Conservation (phyloP, 2,888 invertebrate genomes). For the Spicauda simplicius region DNA sequence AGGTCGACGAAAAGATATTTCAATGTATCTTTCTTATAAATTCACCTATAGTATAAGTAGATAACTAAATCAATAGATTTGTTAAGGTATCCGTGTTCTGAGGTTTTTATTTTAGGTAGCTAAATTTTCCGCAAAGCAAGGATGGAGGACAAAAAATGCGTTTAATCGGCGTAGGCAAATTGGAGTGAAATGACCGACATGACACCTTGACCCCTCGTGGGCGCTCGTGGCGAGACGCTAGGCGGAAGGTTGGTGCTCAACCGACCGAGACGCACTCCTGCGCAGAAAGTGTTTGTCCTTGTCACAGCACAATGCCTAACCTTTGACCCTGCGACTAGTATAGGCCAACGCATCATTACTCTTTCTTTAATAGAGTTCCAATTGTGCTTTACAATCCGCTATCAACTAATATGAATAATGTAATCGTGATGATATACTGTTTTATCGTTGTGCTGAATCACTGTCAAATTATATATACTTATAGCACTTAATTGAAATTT, state of each 20-base stretch:
- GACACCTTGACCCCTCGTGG: constrained; percentile 67
- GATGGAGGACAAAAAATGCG: constrained; percentile 36
- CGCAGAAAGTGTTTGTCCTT: constrained; percentile 83
- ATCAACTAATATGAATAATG: neutral
- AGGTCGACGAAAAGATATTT: neutral
- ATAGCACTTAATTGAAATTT: constrained; percentile 7
- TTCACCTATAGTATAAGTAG: constrained; percentile 11
- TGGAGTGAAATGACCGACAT: constrained; percentile 50
- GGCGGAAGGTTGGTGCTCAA: constrained; percentile 74
- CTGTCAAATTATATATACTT: constrained; percentile 1
- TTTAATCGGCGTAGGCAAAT: constrained; percentile 44
- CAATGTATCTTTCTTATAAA: constrained; percentile 5
- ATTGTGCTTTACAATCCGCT: constrained; percentile 29
- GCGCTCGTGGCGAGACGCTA: constrained; percentile 55
- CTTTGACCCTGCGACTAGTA: constrained; percentile 64
- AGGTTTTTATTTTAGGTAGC: constrained; percentile 32
- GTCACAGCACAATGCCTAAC: constrained; percentile 56
- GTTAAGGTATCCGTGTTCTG: constrained; percentile 12
- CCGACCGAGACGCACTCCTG: constrained; percentile 71
- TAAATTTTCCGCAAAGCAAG: constrained; percentile 34
- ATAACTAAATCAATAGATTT: constrained; percentile 4
- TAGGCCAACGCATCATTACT: constrained; percentile 34
- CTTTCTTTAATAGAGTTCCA: constrained; percentile 30
- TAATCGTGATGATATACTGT: constrained; percentile 7
- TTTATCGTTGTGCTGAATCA: constrained; percentile 5